Evolutionary conservation across 2,888 invertebrate species (phyloP), one percentile per base, ranked within the genome.

Genomic region (Trachelus iudaicus): DNA sequence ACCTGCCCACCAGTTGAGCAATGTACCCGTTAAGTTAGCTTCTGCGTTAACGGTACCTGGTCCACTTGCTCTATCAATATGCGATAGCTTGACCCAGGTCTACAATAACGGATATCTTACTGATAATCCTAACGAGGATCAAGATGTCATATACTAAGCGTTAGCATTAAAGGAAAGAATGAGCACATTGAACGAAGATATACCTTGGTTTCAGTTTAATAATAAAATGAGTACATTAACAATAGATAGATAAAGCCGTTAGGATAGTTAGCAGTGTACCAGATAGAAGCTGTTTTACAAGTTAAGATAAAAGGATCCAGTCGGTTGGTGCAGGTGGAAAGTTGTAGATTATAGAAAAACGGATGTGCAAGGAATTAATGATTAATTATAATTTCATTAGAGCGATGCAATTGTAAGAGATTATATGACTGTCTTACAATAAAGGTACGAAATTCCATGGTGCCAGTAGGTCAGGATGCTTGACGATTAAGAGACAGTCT

Each of bases 31-130:
- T 56, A 56, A 56, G 56, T 56, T 56, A 23, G 56, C 56, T 56
- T 56, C 56, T 56, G 23, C 23, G 56, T 56, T 56, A 91, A 91
- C 91, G 91, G 91, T 90, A 90, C 89, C 87, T 80, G 89, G 87
- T 86, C 87, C 90, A 88, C 84, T 80, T 76, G 79, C 81, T 81
- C 56, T 56, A 79, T 81, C 77, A 80, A 79, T 80, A 79, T 78
- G 73, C 81, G 23, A 74, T 74, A 75, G 56, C 56, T 9, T 56
- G 23, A 56, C 56, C 56, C 56, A 23, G 56, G 56, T 15, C 56
- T 56, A 9, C 56, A 9, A 1, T 23, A 56, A 56, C 56, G 56
- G 23, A 56, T 56, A 56, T 56, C 56, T 15, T 56, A 56, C 2
- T 23, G 56, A 56, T 56, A 56, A 23, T 56, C 56, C 2, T 6